A percentile compares a stretch with the other conserved stretches of the same genome.
Conservation (phyloP, 2,113 vertebrate genomes). For the human region GRCh38 chr3:126374501-126375000, state of each 20-base stretch:
- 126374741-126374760: background rate
- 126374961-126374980: background rate
- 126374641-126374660: background rate
- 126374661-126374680: background rate
- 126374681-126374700: background rate
- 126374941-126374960: background rate
- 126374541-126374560: rapidly evolving
- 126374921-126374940: too few relatives aligned
- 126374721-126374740: background rate
- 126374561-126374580: background rate
- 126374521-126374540: rapidly evolving
- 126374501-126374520: background rate
- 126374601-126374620: background rate
- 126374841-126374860: background rate
- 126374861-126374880: background rate
- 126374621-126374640: background rate
- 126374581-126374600: background rate
- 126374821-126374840: background rate
- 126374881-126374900: too few relatives aligned
- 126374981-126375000: background rate
- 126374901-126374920: background rate
- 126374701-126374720: rapidly evolving
- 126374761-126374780: background rate
- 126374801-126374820: background rate
- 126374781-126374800: background rate